phyloP scores from a whole-genome alignment of 2,888 invertebrate species.

The Drosophila borealis region DNA sequence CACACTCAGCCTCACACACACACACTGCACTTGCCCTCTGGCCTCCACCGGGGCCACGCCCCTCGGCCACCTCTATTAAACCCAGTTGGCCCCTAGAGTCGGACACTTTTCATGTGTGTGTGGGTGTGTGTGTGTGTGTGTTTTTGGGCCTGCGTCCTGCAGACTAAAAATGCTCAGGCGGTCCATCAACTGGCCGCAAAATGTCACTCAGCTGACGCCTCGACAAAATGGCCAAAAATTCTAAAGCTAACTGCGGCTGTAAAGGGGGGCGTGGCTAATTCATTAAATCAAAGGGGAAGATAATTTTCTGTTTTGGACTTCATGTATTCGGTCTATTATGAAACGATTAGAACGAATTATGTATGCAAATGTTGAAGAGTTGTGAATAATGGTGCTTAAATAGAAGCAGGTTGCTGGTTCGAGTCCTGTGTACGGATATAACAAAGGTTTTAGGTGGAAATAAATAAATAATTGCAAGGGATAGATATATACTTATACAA shows the following conservation, averaged over 20 bases:
- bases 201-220: slow-evolving; percentile 64
- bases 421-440: too few species aligned
- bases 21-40: slow-evolving; percentile 5
- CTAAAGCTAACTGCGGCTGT: slow-evolving; percentile 4
- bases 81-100: slow-evolving; percentile 39
- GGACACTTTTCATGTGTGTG: slow-evolving; percentile 40
- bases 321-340: neutral
- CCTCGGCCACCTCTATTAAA: slow-evolving; percentile 18
- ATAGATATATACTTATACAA: too few species aligned
- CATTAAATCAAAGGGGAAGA: slow-evolving; percentile 2
- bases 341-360: slow-evolving; percentile 6
- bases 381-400: neutral
- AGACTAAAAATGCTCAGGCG: slow-evolving; percentile 41
- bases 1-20: slow-evolving; percentile 14
- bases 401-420: neutral
- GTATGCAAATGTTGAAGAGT: neutral
- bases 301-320: neutral
- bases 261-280: neutral
- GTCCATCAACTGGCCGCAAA: slow-evolving; percentile 74
- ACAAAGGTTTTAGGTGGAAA: too few species aligned
- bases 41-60: neutral
- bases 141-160: slow-evolving; percentile 10
- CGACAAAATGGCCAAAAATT: slow-evolving; percentile 47
- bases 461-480: too few species aligned
- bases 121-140: slow-evolving; percentile 27